Conservation (phyloP, 1,140 invertebrate genomes). For the Brachionus plicatilis region DNA sequence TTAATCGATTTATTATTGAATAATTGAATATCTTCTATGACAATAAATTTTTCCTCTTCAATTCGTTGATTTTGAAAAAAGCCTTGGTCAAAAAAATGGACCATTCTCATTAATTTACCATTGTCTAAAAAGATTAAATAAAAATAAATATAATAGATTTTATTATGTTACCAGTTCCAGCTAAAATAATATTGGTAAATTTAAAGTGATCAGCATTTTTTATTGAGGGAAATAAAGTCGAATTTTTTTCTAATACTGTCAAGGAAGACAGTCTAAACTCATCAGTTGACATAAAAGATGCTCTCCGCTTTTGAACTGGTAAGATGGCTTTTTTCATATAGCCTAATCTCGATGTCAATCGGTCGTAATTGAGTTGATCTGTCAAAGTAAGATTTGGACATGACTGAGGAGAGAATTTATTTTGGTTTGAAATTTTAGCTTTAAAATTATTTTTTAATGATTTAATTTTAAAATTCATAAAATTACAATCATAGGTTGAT, state of each 20-base stretch:
- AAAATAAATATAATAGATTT: not conserved
- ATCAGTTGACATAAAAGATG: slow-evolving; percentile 24
- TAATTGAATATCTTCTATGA: slow-evolving; percentile 31
- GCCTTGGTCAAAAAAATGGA: not conserved
- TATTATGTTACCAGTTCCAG: not conserved
- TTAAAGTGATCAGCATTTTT: not conserved
- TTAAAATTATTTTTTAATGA: not conserved
- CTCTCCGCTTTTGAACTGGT: not conserved
- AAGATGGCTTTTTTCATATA: slow-evolving; percentile 25
- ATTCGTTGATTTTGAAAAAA: not conserved
- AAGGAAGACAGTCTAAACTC: not conserved
- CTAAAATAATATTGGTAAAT: slow-evolving; percentile 4
- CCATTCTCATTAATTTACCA: slow-evolving; percentile 10
- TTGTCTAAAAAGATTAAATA: not conserved
- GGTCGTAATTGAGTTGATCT: not conserved
- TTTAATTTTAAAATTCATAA: not conserved
- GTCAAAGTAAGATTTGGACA: slow-evolving; percentile 18
- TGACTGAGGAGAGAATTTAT: not conserved
- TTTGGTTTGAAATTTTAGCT: not conserved
- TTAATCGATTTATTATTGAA: not conserved
- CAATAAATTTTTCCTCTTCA: not conserved
- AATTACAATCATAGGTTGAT: not conserved
- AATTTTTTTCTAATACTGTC: not conserved
- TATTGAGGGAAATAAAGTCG: not conserved
- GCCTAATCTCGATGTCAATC: slow-evolving; percentile 17